Base-by-base conservation (phyloP, 2,888 invertebrate genomes). In the Palloptera scutellata region DNA sequence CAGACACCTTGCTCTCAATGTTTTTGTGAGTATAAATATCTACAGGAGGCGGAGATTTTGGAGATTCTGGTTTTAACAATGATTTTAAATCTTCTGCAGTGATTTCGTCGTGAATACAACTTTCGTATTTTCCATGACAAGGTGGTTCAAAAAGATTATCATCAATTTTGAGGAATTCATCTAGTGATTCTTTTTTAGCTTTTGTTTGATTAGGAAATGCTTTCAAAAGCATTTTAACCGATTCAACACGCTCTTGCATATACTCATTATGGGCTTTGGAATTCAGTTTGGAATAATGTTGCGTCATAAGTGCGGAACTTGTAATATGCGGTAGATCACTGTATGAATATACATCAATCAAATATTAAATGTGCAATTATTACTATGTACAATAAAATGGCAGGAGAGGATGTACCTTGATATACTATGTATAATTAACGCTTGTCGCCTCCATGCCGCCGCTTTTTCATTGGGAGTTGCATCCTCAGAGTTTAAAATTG, bases 371-470 rank as follows among this genome's bases (percentile, higher is more conserved):
- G n/a, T n/a, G n/a, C n/a, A n/a, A n/a, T 30, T 1, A 1, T 60
- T n/a, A 6, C 20, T 48, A 10, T 12, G n/a, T 42, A 12, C 11
- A 43, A 41, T 8, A 30, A 30, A 30, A 30, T 30, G 2, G 2
- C 6, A 30, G 6, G 30, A 30, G 30, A 4, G 6, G 6, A 15
- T 51, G 5, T 59, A 65, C 65, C 59, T 51, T 10, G 42, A 42
- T 1, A 59, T 42, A 43, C 53, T n/a, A 43, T 10, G n/a, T 15
- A 60, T 20, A 15, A 65, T 11, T 52, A 65, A 4, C 1, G 55
- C 17, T 20, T 65, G 65, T n/a, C 53, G 59, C 11, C 65, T 41
- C 60, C 60, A 65, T 8, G 65, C 65, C 9, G 65, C 60, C n/a
- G 60, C 60, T 41, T 60, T 65, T 40, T 65, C 65, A 1, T n/a